Conservation (phyloP, 1,140 invertebrate species). For the Zaprionus africanus region DNA sequence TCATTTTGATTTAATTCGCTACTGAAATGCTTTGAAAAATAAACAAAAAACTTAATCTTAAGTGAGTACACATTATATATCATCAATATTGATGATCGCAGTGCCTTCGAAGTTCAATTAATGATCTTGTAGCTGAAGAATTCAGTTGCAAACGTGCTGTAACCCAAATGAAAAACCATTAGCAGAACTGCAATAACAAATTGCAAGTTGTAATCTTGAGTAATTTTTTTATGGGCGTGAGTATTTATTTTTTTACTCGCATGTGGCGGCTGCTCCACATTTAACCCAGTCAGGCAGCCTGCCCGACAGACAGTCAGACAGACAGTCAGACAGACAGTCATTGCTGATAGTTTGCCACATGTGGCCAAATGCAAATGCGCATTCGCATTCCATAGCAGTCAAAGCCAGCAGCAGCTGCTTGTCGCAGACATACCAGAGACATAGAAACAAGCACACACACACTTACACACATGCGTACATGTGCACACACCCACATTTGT, state of each 20-base stretch:
- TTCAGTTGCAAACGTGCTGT: constrained; percentile 14
- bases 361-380: constrained; percentile 55
- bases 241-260: constrained; percentile 45
- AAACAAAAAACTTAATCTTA: constrained; percentile 5
- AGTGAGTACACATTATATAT: constrained; percentile 14
- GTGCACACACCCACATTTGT: constrained; percentile 8
- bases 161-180: constrained; percentile 50
- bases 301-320: constrained; percentile 5
- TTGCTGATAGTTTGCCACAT: constrained; percentile 34
- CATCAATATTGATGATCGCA: constrained; percentile 40
- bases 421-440: constrained; percentile 36
- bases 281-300: constrained; percentile 10
- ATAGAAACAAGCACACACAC: background rate
- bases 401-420: constrained; percentile 34
- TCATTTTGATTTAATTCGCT: background rate
- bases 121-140: constrained; percentile 36
- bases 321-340: constrained; percentile 4
- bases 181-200: constrained; percentile 39
- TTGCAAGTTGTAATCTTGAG: constrained; percentile 50
- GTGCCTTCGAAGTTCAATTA: constrained; percentile 25
- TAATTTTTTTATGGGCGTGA: constrained; percentile 45
- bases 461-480: background rate
- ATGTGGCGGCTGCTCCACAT: constrained; percentile 35
- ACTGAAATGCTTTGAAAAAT: background rate
- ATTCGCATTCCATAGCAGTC: constrained; percentile 42